phyloP scores from a whole-genome alignment of 2,888 invertebrate species.

The Drosophila kambysellisi region DNA sequence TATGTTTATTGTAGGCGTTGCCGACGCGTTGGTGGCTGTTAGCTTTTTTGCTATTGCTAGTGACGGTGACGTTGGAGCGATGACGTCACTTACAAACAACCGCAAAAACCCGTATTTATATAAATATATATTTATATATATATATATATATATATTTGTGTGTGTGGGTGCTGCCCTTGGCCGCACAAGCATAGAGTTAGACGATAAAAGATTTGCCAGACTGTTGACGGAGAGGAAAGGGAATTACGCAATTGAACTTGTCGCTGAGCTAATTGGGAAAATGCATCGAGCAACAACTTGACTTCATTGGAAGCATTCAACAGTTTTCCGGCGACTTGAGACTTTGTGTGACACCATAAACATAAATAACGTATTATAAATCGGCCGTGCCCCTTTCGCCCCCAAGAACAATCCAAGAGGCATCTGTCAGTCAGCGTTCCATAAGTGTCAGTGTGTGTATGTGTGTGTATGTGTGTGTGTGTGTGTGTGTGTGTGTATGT shows the following conservation, averaged over 20 bases:
- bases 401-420: conserved; percentile 1
- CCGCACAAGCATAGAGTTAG: conserved; percentile 17
- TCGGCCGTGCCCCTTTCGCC: conserved; percentile 14
- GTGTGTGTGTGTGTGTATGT: background rate
- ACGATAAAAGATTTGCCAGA: conserved; percentile 28
- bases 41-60: background rate
- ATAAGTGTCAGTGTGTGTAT: background rate
- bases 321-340: conserved; percentile 10
- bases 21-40: conserved; percentile 8
- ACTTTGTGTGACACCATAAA: conserved; percentile 24
- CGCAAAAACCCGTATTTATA: background rate
- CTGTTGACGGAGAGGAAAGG: background rate
- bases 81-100: conserved; percentile 39
- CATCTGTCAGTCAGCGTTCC: conserved; percentile 20
- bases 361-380: conserved; percentile 34
- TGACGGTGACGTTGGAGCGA: conserved; percentile 15
- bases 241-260: conserved; percentile 52
- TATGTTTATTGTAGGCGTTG: background rate
- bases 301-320: conserved; percentile 22
- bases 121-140: too few relatives aligned
- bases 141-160: too few relatives aligned
- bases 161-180: conserved; percentile 42
- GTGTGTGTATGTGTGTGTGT: background rate
- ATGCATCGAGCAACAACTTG: conserved; percentile 10
- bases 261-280: conserved; percentile 50